Base-by-base conservation (phyloP, 2,888 invertebrate genomes). In the Caenorhabditis sulstoni region DNA sequence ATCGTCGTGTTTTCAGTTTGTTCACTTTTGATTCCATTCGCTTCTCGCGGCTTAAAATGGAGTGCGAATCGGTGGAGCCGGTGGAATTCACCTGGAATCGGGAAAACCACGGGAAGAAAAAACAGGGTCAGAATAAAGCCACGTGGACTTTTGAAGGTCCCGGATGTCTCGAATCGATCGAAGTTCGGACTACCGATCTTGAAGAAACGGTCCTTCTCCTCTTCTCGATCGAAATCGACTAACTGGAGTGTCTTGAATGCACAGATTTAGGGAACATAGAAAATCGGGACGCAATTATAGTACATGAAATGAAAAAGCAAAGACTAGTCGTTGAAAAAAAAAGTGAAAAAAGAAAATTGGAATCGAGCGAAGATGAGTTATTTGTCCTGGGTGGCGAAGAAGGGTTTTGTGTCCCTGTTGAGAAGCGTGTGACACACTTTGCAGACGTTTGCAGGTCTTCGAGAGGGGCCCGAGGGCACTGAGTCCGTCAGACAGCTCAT, bases 381-480 rank as follows among this genome's bases (percentile, higher is more conserved):
- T 44, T 59, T 59, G 35, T 79, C 79, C 39, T 76, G 62, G 20
- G 76, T 78, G 9, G 84, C 84, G 49, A 84, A 84, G 58, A 84
- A 84, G n/a, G 83, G 83, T 52, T 81, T 81, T 1, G 83, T 74
- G 18, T 81, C 79, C 35, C 82, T 81, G 66, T 92, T 96, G 91
- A 99, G 94, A 90, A 99, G 93, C 59, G 98, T 99, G 93, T 97
- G 96, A 92, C 98, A 99, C 77, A 98, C 96, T 91, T 95, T 94
- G 93, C 99, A 99, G 84, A 99, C 98, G 91, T 94, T 94, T 71
- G 96, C 95, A 49, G 94, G 94, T 86, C 94, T 93, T 86, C 94
- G 93, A 87, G 95, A 94, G 81, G 96, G 96, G 47, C 98, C 98
- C 87, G 81, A 81, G 49, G 94, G 93, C 86, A 99, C 96, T 52